Conservation (phyloP, 2,113 vertebrate species). For the chimpanzee (Pan troglodytes) region DNA sequence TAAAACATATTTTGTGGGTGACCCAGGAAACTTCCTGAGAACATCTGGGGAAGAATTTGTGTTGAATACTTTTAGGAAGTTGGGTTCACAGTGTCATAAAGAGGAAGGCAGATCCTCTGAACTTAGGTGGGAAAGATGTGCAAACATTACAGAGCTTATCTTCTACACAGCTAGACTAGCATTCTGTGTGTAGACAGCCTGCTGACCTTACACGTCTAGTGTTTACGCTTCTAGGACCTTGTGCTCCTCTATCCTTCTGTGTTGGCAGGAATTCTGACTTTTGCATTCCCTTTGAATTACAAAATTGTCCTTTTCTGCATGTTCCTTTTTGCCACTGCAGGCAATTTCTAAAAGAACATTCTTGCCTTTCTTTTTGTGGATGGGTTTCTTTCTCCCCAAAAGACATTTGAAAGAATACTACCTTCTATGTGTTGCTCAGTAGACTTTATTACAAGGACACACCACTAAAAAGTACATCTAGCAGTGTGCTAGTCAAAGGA, state of each 20-base stretch:
- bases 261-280: conserved; percentile 48
- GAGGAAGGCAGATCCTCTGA: not conserved
- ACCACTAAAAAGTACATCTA: not conserved
- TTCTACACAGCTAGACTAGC: not conserved
- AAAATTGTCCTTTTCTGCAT: conserved; percentile 39
- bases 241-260: not conserved
- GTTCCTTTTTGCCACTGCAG: conserved; percentile 23
- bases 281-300: not conserved
- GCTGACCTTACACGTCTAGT: not conserved
- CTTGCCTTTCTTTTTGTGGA: conserved; percentile 31
- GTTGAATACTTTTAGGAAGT: not conserved
- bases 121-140: not conserved
- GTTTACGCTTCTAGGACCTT: not conserved
- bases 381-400: conserved; percentile 53
- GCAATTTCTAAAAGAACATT: conserved; percentile 54
- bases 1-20: not conserved
- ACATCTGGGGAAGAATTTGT: not conserved
- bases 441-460: conserved; percentile 61
- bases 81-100: not conserved
- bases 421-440: conserved; percentile 36
- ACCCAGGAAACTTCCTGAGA: not conserved
- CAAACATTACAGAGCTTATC: not conserved
- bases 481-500: not conserved
- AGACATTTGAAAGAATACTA: conserved; percentile 37
- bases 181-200: not conserved